phyloP scores from a whole-genome alignment of 2,888 invertebrate species.

The Oasisia sp. region DNA sequence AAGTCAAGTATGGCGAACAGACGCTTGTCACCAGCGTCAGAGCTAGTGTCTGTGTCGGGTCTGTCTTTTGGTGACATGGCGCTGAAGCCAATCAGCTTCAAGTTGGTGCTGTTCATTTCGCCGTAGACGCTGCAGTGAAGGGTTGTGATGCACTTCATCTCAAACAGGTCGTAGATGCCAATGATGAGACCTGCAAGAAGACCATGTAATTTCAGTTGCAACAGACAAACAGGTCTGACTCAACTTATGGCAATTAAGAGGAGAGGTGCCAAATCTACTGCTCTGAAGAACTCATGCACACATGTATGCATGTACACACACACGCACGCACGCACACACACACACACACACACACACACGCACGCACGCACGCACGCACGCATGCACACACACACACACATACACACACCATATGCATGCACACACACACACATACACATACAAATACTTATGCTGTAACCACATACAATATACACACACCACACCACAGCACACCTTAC shows the following conservation, averaged over 20 bases:
- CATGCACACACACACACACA: too few relatives aligned
- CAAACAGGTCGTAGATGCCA: constrained; percentile 36
- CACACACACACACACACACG: too few relatives aligned
- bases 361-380: too few relatives aligned
- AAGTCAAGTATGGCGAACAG: constrained; percentile 36
- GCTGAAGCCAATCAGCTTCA: constrained; percentile 34
- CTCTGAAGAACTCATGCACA: neutral
- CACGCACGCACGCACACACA: too few relatives aligned
- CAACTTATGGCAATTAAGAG: neutral
- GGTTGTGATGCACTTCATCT: constrained; percentile 33
- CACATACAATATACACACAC: too few relatives aligned
- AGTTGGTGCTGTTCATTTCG: constrained; percentile 37
- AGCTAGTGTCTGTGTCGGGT: neutral
- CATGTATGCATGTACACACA: too few relatives aligned
- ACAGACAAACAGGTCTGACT: neutral
- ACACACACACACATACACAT: too few relatives aligned
- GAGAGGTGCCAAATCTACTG: neutral
- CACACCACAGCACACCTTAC: too few relatives aligned
- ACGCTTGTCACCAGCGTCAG: neutral
- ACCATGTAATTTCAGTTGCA: neutral
- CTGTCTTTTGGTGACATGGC: neutral
- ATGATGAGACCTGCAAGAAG: constrained; percentile 35
- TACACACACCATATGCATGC: too few relatives aligned
- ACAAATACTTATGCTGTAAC: too few relatives aligned
- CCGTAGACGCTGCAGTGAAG: constrained; percentile 39